A percentile compares a stretch with the other conserved stretches of the same genome.
Conservation (phyloP, 2,797 vertebrate genomes). For the Tapirus indicus region DNA sequence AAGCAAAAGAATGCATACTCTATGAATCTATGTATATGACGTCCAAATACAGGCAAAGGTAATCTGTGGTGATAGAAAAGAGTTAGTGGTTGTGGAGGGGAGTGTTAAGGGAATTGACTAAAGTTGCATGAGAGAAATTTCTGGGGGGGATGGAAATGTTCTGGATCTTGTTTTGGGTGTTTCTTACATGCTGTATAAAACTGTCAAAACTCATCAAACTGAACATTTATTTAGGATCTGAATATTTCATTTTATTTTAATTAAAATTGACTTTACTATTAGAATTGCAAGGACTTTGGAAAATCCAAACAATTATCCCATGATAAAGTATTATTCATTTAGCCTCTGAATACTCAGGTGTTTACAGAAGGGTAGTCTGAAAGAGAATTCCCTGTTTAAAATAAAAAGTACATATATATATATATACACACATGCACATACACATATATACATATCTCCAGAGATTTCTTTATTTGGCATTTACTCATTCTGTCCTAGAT, state of each 20-base stretch:
- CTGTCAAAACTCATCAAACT: not conserved
- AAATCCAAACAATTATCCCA: not conserved
- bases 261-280: not conserved
- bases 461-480: not conserved
- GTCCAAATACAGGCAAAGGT: not conserved
- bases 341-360: not conserved
- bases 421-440: not conserved
- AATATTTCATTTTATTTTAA: not conserved
- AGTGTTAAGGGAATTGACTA: not conserved
- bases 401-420: not conserved
- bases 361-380: not conserved
- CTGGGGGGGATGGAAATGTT: not conserved
- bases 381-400: not conserved
- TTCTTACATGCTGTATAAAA: not conserved
- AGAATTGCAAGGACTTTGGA: not conserved
- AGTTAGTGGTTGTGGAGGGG: not conserved
- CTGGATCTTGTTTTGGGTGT: not conserved
- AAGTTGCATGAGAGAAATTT: not conserved
- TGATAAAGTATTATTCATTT: not conserved
- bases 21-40: not conserved
- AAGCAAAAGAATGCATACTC: not conserved
- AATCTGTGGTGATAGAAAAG: not conserved
- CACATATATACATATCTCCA: not conserved
- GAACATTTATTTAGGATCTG: not conserved
- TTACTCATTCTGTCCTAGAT: not conserved